Percentiles rank a stretch among this genome's conserved stretches.
These are phyloP conservation scores for Amniataba percoides DNA, from an alignment of 2,797 vertebrate genomes.

Conservation along the genomic window DNA sequence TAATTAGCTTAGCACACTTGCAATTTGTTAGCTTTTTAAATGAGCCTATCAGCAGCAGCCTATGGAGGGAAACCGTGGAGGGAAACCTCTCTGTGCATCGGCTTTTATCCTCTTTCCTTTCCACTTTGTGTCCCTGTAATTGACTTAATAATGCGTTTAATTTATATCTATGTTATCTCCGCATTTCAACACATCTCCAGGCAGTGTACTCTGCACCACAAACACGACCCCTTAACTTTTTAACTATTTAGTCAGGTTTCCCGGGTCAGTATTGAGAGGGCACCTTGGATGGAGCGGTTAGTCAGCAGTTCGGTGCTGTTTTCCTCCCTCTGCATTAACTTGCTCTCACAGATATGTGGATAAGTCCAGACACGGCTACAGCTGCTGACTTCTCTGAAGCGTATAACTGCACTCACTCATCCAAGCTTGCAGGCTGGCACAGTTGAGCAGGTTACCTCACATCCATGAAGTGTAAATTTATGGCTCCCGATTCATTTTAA, in stretches of 20 bases:
- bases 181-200: conserved; percentile 38
- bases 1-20: conserved; percentile 30
- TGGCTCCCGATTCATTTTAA: not conserved
- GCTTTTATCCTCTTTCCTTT: conserved; percentile 32
- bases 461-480: conserved; percentile 17
- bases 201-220: conserved; percentile 37
- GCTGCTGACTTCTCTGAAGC: conserved; percentile 1
- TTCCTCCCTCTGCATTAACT: not conserved
- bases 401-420: conserved; percentile 10
- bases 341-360: conserved; percentile 19
- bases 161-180: conserved; percentile 46
- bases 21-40: conserved; percentile 34
- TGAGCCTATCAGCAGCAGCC: conserved; percentile 13
- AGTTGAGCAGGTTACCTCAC: not conserved
- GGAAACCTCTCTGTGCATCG: conserved; percentile 11
- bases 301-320: conserved; percentile 28
- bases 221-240: conserved; percentile 42
- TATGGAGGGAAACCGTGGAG: not conserved
- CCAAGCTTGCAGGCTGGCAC: conserved; percentile 4
- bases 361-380: conserved; percentile 17
- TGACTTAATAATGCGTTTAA: conserved; percentile 51
- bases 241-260: conserved; percentile 50
- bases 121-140: conserved; percentile 38
- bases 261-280: conserved; percentile 30
- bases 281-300: conserved; percentile 24